Conservation (phyloP, 2,888 invertebrate genomes). For the Odontothrips loti region DNA sequence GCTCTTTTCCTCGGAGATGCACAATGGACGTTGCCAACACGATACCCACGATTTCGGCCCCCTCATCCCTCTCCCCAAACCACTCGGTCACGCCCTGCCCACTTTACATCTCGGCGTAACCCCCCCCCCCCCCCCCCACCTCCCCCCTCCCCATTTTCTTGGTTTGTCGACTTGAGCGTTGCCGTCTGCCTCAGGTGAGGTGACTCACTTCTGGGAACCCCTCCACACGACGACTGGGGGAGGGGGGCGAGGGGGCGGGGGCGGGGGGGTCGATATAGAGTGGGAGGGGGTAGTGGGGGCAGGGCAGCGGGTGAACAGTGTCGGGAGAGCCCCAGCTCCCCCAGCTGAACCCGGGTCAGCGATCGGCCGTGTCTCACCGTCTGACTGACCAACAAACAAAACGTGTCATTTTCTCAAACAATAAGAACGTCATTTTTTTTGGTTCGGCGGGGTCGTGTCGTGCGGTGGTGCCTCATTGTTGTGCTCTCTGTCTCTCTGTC, state of each 20-base stretch:
- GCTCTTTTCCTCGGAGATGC: too few species aligned
- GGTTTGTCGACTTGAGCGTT: too few species aligned
- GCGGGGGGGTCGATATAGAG: background rate
- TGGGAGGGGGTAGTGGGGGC: background rate
- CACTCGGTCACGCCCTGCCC: background rate
- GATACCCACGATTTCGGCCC: too few species aligned
- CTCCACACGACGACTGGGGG: background rate
- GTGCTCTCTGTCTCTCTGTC: too few species aligned
- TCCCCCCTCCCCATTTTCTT: background rate
- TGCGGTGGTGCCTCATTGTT: too few species aligned
- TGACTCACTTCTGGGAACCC: background rate
- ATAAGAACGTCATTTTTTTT: too few species aligned
- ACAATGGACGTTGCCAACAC: too few species aligned
- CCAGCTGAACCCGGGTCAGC: background rate
- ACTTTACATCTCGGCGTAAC: background rate
- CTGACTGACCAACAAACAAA: too few species aligned
- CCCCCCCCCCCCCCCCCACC: background rate
- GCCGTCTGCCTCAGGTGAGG: background rate
- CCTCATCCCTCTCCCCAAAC: too few species aligned
- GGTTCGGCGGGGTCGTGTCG: too few species aligned
- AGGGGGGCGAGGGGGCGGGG: background rate
- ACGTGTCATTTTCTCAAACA: too few species aligned
- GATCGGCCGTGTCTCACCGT: background rate
- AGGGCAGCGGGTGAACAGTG: background rate
- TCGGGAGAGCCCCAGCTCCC: background rate